Conservation (phyloP, 2,888 invertebrate species). For the Charanyca ferruginea region DNA sequence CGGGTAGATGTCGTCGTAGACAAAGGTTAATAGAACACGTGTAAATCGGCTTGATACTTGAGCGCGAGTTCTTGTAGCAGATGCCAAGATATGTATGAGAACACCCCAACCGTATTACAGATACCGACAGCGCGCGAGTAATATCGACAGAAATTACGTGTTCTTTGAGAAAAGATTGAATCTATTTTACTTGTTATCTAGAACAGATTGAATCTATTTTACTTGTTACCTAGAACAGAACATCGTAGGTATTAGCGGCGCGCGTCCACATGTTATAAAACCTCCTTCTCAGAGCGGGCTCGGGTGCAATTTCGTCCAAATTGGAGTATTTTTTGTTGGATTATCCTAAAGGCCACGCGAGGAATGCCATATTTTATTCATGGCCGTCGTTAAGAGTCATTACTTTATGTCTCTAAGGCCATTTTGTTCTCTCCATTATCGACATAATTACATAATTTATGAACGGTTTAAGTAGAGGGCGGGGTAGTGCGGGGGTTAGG, state of each 20-base stretch:
- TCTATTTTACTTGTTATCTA: conserved; percentile 10
- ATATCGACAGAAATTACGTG: conserved; percentile 12
- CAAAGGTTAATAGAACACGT: conserved; percentile 4
- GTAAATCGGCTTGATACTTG: conserved; percentile 23
- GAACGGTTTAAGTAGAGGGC: conserved; percentile 39
- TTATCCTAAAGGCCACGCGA: conserved; percentile 46
- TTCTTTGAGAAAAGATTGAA: neutral
- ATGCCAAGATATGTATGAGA: conserved; percentile 10
- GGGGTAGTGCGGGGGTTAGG: neutral
- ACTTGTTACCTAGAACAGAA: conserved; percentile 14
- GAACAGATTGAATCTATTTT: neutral
- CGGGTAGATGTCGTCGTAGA: conserved; percentile 7
- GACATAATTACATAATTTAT: conserved; percentile 65
- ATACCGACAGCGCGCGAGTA: conserved; percentile 16
- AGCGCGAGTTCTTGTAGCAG: conserved; percentile 38
- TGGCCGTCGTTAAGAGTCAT: conserved; percentile 59
- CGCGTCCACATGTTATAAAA: conserved; percentile 36
- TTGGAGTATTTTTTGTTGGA: conserved; percentile 50
- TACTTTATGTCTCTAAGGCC: conserved; percentile 58
- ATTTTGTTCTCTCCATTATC: conserved; percentile 62
- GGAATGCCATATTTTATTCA: conserved; percentile 61
- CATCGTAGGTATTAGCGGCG: conserved; percentile 3
- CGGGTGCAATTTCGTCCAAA: conserved; percentile 38
- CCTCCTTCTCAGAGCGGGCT: neutral
- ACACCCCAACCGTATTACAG: conserved; percentile 2